Percentiles rank a stretch among this genome's conserved stretches.
phyloP scores from a whole-genome alignment of 2,113 vertebrate species.

The Aspidoscelis tigris region DNA sequence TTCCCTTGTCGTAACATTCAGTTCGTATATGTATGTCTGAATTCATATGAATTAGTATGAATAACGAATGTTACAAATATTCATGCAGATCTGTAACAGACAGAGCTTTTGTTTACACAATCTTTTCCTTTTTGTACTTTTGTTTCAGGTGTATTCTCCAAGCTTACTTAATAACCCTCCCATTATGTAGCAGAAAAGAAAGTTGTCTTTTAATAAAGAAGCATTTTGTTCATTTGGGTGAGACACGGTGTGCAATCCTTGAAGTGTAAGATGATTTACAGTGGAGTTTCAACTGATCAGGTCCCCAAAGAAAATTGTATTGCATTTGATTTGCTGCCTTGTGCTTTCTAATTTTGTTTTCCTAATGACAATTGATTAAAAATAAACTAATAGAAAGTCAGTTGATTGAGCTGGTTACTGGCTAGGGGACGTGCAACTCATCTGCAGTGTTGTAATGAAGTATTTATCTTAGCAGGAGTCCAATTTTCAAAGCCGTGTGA shows the following conservation, averaged over 20 bases:
- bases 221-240: slow-evolving; percentile 18
- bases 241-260: slow-evolving; percentile 16
- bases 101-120: neutral
- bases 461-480: slow-evolving; percentile 32
- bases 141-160: neutral
- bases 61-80: too few relatives aligned
- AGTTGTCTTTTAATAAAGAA: slow-evolving; percentile 22
- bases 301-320: slow-evolving; percentile 24
- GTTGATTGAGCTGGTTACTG: slow-evolving; percentile 23
- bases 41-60: too few relatives aligned
- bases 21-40: too few relatives aligned
- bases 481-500: slow-evolving; percentile 25
- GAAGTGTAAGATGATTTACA: slow-evolving; percentile 33
- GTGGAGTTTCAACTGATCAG: slow-evolving; percentile 25
- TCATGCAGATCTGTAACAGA: neutral
- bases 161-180: neutral
- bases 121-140: neutral
- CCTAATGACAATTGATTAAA: slow-evolving; percentile 33
- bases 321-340: slow-evolving; percentile 27
- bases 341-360: slow-evolving; percentile 45
- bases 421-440: slow-evolving; percentile 13
- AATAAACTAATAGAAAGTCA: slow-evolving; percentile 29
- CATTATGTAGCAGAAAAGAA: neutral
- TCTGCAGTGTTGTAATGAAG: slow-evolving; percentile 27
- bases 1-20: too few relatives aligned